Percentiles rank a stretch among this genome's conserved stretches.
Evolutionary conservation across 2,797 vertebrate species (phyloP).

Genomic region (Sebastes itinus): DNA sequence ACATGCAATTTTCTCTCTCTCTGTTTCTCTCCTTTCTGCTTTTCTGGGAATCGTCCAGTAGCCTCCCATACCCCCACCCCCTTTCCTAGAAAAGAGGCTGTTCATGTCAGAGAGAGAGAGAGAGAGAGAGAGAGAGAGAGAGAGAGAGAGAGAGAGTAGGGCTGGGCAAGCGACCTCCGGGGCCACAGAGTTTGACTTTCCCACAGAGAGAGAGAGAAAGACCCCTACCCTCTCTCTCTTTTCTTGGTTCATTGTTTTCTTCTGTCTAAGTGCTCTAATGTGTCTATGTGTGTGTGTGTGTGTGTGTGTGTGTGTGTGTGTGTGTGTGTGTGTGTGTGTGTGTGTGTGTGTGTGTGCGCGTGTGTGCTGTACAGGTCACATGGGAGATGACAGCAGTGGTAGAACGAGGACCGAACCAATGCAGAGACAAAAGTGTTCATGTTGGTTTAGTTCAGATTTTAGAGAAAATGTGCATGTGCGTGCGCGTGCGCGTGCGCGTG

Average conservation of each 20-base stretch:
- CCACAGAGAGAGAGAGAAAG: not conserved
- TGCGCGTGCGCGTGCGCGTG: not conserved
- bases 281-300: not conserved
- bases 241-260: not conserved
- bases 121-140: not conserved
- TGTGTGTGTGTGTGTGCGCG: not conserved
- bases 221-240: not conserved
- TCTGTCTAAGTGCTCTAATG: not conserved
- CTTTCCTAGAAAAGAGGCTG: not conserved
- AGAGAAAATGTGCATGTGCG: not conserved
- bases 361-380: not conserved
- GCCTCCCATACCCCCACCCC: conserved; percentile 47
- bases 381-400: not conserved
- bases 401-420: not conserved
- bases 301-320: too few relatives aligned
- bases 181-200: conserved; percentile 1
- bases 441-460: not conserved
- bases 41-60: conserved; percentile 18
- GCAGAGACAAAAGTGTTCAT: not conserved
- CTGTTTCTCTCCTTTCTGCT: not conserved
- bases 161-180: not conserved
- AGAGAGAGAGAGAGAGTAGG: not conserved
- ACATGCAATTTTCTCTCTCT: not conserved
- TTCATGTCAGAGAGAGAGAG: not conserved
- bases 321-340: not conserved